Percentiles rank a stretch among this genome's conserved stretches.
phyloP scores from a whole-genome alignment of 2,113 vertebrate species.

The Danionella cerebrum region DNA sequence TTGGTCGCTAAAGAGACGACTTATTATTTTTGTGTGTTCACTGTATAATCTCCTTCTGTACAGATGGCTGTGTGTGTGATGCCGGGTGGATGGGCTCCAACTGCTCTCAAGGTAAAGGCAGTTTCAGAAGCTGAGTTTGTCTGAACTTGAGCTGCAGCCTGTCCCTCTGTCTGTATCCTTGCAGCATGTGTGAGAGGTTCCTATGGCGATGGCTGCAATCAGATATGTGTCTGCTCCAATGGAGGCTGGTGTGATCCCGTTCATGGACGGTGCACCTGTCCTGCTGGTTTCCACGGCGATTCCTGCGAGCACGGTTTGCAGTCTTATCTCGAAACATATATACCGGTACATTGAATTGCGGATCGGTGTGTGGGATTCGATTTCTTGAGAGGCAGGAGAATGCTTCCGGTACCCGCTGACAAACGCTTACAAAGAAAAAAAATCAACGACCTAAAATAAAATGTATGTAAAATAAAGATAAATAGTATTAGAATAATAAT shows the following conservation, averaged over 20 bases:
- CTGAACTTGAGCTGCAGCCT: neutral
- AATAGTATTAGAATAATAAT: too few relatives aligned
- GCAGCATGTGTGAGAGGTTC: conserved; percentile 63
- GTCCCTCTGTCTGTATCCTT: neutral
- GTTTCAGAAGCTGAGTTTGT: neutral
- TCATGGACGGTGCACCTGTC: conserved; percentile 66
- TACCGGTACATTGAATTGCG: too few relatives aligned
- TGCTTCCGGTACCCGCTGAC: too few relatives aligned
- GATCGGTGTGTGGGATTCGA: too few relatives aligned
- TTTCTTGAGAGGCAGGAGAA: neutral
- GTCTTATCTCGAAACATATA: neutral
- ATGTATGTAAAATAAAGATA: too few relatives aligned
- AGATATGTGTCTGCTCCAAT: conserved; percentile 65
- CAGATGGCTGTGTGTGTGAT: conserved; percentile 82
- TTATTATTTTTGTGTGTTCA: too few relatives aligned
- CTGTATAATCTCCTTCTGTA: conserved; percentile 13
- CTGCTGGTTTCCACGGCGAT: conserved; percentile 61
- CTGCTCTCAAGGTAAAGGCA: conserved; percentile 76
- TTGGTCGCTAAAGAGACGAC: too few relatives aligned
- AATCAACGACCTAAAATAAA: too few relatives aligned
- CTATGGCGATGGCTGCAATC: conserved; percentile 66
- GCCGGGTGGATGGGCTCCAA: conserved; percentile 80
- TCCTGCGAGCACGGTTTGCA: conserved; percentile 66
- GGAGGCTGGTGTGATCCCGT: conserved; percentile 65
- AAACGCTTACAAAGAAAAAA: too few relatives aligned